These are phyloP conservation scores for Camelus bactrianus DNA, from an alignment of 2,113 vertebrate genomes.

Conservation along the genomic window DNA sequence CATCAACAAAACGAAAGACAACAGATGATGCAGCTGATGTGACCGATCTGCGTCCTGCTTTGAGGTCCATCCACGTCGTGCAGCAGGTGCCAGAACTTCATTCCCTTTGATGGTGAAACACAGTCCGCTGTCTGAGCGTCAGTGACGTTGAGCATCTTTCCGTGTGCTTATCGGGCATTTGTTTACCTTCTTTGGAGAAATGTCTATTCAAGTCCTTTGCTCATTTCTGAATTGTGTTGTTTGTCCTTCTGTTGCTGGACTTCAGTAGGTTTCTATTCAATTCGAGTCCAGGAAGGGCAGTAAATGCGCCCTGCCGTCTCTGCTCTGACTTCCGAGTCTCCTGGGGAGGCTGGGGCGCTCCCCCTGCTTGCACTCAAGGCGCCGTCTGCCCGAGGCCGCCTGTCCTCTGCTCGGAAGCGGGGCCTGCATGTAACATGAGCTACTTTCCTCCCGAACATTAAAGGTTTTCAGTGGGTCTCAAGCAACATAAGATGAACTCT, in stretches of 20 bases:
- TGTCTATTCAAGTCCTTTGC: neutral
- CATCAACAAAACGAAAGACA: no score
- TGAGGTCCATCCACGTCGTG: fast-evolving
- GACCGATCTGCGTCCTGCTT: no score
- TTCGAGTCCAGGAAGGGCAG: neutral
- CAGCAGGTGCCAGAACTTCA: neutral
- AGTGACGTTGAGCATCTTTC: neutral
- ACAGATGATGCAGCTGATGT: no score
- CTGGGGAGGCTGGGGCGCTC: neutral
- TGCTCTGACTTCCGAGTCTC: fast-evolving
- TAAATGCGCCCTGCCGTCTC: fast-evolving
- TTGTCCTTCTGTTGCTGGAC: neutral
- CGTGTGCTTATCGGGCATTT: neutral
- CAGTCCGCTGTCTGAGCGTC: no score
- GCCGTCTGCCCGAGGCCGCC: neutral
- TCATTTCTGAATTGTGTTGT: neutral
- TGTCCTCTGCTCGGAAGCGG: neutral
- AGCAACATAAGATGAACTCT: neutral
- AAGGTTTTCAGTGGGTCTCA: neutral
- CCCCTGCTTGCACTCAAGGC: neutral
- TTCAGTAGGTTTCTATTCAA: neutral
- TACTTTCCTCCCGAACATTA: no score
- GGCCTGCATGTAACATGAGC: neutral
- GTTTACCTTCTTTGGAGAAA: neutral
- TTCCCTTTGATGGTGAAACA: neutral